Percentiles rank a stretch among this genome's conserved stretches.
phyloP scores from a whole-genome alignment of 2,888 invertebrate genomes.

The Drosophila mimica region DNA sequence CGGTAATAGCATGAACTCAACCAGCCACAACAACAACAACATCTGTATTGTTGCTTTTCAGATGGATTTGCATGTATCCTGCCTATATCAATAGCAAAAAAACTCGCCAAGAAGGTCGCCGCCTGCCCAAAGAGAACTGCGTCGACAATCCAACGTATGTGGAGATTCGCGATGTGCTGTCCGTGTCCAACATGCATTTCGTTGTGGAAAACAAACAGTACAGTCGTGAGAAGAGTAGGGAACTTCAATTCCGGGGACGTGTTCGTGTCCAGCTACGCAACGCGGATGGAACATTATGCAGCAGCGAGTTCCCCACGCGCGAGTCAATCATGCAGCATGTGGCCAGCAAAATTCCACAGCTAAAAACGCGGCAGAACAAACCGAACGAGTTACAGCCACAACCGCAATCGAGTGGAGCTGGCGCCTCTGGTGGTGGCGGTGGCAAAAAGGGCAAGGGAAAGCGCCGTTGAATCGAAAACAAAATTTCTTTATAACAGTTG shows the following conservation, averaged over 20 bases:
- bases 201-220: conserved; percentile 97
- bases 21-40: conserved; percentile 17
- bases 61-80: conserved; percentile 99
- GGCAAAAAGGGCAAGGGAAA: conserved; percentile 85
- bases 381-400: conserved; percentile 66
- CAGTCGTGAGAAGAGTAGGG: conserved; percentile 95
- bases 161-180: conserved; percentile 97
- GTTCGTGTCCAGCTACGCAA: conserved; percentile 96
- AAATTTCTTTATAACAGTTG: conserved; percentile 25
- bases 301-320: conserved; percentile 90
- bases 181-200: conserved; percentile 92
- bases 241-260: conserved; percentile 93
- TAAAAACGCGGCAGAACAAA: conserved; percentile 90
- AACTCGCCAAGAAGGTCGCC: conserved; percentile 94
- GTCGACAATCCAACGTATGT: conserved; percentile 98
- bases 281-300: conserved; percentile 92
- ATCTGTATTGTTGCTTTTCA: conserved; percentile 55
- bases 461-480: conserved; percentile 57
- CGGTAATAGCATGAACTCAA: conserved; percentile 85
- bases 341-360: conserved; percentile 94
- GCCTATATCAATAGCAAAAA: conserved; percentile 98
- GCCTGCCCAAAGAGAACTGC: conserved; percentile 92
- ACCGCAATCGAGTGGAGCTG: conserved; percentile 48
- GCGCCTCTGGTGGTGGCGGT: conserved; percentile 64
- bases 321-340: conserved; percentile 92